A percentile compares a stretch with the other conserved stretches of the same genome.
Conservation (phyloP, 1,140 invertebrate species). For the Eueides isabella region DNA sequence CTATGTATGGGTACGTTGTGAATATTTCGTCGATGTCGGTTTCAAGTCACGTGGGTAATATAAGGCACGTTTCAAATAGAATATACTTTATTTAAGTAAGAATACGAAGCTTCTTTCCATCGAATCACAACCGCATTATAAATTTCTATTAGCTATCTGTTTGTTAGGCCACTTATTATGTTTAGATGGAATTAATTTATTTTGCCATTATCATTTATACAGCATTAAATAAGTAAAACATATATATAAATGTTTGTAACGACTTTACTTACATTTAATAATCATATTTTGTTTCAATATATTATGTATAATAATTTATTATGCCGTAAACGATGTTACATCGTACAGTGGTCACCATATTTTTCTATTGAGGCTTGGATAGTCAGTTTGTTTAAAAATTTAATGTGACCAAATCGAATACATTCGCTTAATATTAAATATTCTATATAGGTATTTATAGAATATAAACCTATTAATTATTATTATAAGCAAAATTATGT, state of each 20-base stretch:
- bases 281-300: background rate
- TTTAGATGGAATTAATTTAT: background rate
- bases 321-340: background rate
- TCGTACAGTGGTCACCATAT: conserved; percentile 3
- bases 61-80: conserved; percentile 39
- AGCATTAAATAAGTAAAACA: background rate
- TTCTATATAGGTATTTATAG: conserved; percentile 81
- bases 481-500: conserved; percentile 79
- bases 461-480: conserved; percentile 80
- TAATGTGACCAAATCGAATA: conserved; percentile 64
- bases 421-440: conserved; percentile 80
- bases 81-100: conserved; percentile 9
- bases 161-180: background rate
- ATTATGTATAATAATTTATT: background rate
- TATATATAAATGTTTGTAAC: background rate
- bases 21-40: conserved; percentile 33
- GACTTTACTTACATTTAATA: background rate
- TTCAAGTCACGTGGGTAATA: conserved; percentile 39
- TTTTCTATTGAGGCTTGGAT: conserved; percentile 6
- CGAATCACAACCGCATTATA: background rate
- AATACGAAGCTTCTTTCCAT: conserved; percentile 6
- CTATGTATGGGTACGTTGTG: conserved; percentile 40
- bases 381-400: conserved; percentile 1
- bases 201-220: background rate
- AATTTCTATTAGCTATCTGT: background rate